A percentile compares a stretch with the other conserved stretches of the same genome.
phyloP scores from a whole-genome alignment of 2,888 invertebrate genomes.

The Phyto melanocephala region DNA sequence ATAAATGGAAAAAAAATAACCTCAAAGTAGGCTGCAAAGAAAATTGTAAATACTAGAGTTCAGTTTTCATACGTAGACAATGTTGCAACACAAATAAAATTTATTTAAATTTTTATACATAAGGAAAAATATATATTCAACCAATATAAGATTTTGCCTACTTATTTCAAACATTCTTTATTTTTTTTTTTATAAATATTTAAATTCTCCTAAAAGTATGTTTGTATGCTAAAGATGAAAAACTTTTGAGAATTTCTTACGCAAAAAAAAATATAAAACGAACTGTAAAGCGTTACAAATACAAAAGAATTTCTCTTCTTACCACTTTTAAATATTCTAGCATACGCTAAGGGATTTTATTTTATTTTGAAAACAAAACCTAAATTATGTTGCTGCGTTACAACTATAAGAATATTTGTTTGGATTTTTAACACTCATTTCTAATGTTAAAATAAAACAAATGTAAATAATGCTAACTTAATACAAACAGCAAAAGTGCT shows the following conservation, averaged over 20 bases:
- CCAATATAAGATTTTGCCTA: background rate
- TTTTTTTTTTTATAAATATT: constrained; percentile 29
- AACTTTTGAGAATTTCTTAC: constrained; percentile 3
- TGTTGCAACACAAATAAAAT: background rate
- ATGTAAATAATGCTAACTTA: background rate
- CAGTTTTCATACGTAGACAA: background rate
- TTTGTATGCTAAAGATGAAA: background rate
- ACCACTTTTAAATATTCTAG: constrained; percentile 14
- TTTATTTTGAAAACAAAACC: background rate
- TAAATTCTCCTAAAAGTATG: constrained; percentile 33
- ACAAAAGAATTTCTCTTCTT: constrained; percentile 5
- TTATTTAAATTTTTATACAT: too few relatives aligned
- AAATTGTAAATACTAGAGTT: background rate
- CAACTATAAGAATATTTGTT: background rate
- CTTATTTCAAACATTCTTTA: too few relatives aligned
- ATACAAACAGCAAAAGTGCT: background rate
- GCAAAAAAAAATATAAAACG: background rate
- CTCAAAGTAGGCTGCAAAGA: constrained; percentile 34
- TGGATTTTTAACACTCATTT: background rate
- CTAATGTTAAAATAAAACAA: constrained; percentile 1
- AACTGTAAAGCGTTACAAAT: too few relatives aligned
- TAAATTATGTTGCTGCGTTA: constrained; percentile 15
- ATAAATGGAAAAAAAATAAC: background rate
- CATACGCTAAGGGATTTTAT: constrained; percentile 21
- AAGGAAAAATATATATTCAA: too few relatives aligned